Base-by-base conservation (phyloP, 2,888 invertebrate genomes). In the Ephialtes manifestator region DNA sequence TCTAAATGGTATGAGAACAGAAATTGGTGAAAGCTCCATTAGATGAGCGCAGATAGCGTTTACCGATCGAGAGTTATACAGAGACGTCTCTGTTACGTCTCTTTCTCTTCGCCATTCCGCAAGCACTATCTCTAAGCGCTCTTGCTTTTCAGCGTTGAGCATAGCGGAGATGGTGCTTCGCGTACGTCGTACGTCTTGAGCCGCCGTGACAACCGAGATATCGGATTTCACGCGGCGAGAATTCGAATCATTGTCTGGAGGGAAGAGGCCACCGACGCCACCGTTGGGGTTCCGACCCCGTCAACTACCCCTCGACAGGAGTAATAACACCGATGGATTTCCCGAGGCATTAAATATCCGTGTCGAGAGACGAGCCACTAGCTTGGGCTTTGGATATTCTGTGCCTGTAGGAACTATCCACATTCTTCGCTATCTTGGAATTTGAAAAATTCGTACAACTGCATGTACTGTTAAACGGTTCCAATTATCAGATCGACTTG, bases 261-360 rank as follows among this genome's bases (percentile, higher is more conserved):
- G 65, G 60, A 70, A 46, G 60, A 48, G 72, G 20, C 55, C 65
- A 35, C 43, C 53, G 63, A 24, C 63, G 70, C 55, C 68, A 74
- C 35, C 63, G 60, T 39, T 48, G n/a, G 67, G 63, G 35, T 72
- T 51, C 75, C 53, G 68, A 72, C 82, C 75, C 48, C 68, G 60
- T 79, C 76, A 60, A 60, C 77, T 71, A 68, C 24, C 55, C 71
- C 70, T 72, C 58, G 81, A 83, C 86, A 75, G 74, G 81, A 70
- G 80, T 81, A 87, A 88, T 86, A 88, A 85, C 83, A 81, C 79
- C 63, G 75, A 85, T 83, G 84, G 85, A 86, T 87, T 84, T 86
- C 74, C 74, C 81, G 71, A 74, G 80, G 81, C 81, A 86, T 87
- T 86, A 84, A 87, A 88, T n/a, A 84, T 84, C 84, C 81, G 67